Base-by-base conservation (phyloP, 2,797 vertebrate genomes). In the Morus bassanus region DNA sequence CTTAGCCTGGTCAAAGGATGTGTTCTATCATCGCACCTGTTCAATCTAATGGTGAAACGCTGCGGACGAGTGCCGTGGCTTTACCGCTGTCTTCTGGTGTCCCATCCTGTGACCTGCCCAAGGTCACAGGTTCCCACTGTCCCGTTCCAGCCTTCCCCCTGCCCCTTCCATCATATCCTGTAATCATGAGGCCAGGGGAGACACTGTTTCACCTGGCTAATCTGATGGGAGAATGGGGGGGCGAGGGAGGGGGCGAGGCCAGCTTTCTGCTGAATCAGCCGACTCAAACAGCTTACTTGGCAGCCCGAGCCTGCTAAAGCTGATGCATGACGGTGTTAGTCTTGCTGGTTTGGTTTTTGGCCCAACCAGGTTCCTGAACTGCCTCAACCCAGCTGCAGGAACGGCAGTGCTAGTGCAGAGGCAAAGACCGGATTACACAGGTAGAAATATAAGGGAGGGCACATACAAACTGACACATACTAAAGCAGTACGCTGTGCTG, bases 381-480 rank as follows among this genome's bases (percentile, higher is more conserved):
- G 51, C 51, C 30, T 23, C 57, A 39, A 2, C 61, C 45, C 65
- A 31, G 45, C 84, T 48, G 76, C 68, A 37, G 19, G 37, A 72
- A 33, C 3, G 1, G 56, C 51, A 11, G 1, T 22, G 72, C 64
- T 85, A 46, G 24, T 64, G 63, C 75, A 50, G 12, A 76, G 59
- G 59, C 75, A 61, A 13, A 81, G 57, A 54, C 6, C 21, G 54
- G n/a, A 30, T 70, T 73, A 21, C 10, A 1, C 0, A 5, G 39
- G n/a, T 56, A 50, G 48, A 78, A 78, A 13, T 6, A 5, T 21
- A 50, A 57, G 37, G 65, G 41, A 69, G 15, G 11, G 61, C 46
- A 56, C 28, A 6, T 24, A 15, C 4, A 3, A 46, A 31, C 18
- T 15, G 21, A 37, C 13, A 7, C 0, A 0, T 50, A 24, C 27